These are phyloP conservation scores for Chelonus insularis DNA, from an alignment of 1,140 invertebrate genomes.

Conservation along the genomic window DNA sequence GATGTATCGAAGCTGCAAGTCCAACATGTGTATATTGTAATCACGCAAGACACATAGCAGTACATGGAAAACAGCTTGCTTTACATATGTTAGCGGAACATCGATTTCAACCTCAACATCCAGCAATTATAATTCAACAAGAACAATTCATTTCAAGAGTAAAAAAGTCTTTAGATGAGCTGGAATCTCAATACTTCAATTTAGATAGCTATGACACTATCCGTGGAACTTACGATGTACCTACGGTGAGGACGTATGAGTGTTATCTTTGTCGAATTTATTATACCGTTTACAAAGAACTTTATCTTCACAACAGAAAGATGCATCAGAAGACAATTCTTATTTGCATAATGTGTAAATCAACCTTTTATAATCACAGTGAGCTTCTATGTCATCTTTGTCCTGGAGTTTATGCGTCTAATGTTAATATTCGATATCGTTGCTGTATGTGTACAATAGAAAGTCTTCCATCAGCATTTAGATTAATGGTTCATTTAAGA, in stretches of 20 bases:
- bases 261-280: conserved; percentile 82
- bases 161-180: conserved; percentile 65
- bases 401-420: conserved; percentile 72
- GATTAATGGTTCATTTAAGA: conserved; percentile 81
- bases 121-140: conserved; percentile 51
- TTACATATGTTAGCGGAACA: conserved; percentile 78
- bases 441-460: conserved; percentile 76
- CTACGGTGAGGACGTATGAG: conserved; percentile 68
- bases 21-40: conserved; percentile 79
- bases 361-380: conserved; percentile 82
- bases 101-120: conserved; percentile 68
- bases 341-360: conserved; percentile 82
- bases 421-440: conserved; percentile 67
- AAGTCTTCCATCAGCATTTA: conserved; percentile 78
- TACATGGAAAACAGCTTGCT: conserved; percentile 77
- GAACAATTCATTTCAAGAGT: conserved; percentile 72
- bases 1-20: conserved; percentile 70
- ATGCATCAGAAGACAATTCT: conserved; percentile 80
- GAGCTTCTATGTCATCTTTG: conserved; percentile 83
- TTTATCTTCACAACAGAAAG: conserved; percentile 81
- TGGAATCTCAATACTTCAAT: conserved; percentile 71
- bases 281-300: conserved; percentile 76
- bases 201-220: conserved; percentile 68
- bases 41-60: conserved; percentile 78
- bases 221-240: conserved; percentile 59